Evolutionary conservation across 1,140 invertebrate genomes (phyloP), one percentile per base, ranked within the genome.

Genomic region (Bemisia tabaci): DNA sequence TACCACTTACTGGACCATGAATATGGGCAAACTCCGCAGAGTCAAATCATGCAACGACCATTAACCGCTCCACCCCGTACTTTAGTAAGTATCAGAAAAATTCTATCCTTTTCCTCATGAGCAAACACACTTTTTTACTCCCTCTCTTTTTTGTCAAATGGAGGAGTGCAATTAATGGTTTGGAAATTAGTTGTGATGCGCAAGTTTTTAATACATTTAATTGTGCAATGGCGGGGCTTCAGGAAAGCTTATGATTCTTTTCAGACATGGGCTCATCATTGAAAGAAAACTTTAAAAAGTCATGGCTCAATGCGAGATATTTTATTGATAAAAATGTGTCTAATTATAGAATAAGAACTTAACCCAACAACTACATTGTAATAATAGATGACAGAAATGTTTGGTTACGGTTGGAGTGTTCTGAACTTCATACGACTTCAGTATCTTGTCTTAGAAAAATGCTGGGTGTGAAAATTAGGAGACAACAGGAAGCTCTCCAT

Each of bases 1-100:
- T 87, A 85, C 78, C 89, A 92, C 78, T 82, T 92, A 68, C 81
- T 90, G 68, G 90, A 92, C 78, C 90, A 92, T 75, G 89, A 88
- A 67, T 92, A 91, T 78, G 88, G 88, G 61, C 87, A 87, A 69
- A 90, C 88, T 64, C 88, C 88, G 73, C 84, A 87, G 77, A 84
- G 86, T 74, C 84, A 89, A 78, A 82, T 87, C 70, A 82, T 85
- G 73, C 78, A 80, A 70, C 76, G 78, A 72, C 77, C 76, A 58
- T 75, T 78, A 62, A 79, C 79, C 70, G 77, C 81, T 70, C 77
- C 79, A 62, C 77, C 79, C 58, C 71, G 80, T 72, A 76, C 82
- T 68, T 80, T 82, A 76, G 81, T 82, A 75, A 72, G 60, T 68
- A 59, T n/a, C 23, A 58, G 12, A 33, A 33, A n/a, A 48, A 48